Percentiles rank a stretch among this genome's conserved stretches.
Evolutionary conservation across 2,888 invertebrate species (phyloP).

Genomic region (Lasioglossum villosulum): DNA sequence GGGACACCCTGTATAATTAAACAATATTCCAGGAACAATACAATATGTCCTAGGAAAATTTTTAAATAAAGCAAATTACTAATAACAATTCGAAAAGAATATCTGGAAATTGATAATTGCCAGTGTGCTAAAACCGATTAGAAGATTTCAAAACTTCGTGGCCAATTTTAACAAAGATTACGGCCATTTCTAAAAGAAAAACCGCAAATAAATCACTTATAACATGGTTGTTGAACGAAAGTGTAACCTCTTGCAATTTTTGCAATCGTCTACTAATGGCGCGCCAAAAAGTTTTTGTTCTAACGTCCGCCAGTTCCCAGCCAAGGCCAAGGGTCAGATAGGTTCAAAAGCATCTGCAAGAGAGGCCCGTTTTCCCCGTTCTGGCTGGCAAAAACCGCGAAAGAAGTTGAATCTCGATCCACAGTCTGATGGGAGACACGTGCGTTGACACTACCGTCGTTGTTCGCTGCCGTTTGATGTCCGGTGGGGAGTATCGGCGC

Average conservation of each 20-base stretch:
- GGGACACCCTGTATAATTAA: no score
- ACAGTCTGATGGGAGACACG: conserved; percentile 48
- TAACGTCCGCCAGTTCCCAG: not conserved
- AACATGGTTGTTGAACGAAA: no score
- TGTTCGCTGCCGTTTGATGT: conserved; percentile 55
- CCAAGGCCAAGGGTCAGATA: conserved; percentile 20
- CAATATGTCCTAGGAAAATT: not conserved
- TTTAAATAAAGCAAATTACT: not conserved
- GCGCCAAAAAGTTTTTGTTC: not conserved
- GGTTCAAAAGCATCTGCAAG: conserved; percentile 13
- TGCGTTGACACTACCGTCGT: conserved; percentile 73
- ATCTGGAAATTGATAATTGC: no score
- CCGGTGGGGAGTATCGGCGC: conserved; percentile 51
- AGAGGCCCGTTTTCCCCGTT: conserved; percentile 5
- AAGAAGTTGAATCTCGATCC: not conserved
- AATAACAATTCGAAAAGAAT: no score
- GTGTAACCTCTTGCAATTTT: not conserved
- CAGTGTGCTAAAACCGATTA: not conserved
- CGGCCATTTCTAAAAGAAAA: not conserved
- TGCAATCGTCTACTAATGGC: not conserved
- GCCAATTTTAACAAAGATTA: no score
- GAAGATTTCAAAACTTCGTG: not conserved
- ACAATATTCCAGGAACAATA: not conserved
- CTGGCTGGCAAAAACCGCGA: conserved; percentile 28
- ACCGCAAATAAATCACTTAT: no score